Conservation (phyloP, 2,113 vertebrate genomes). For the Epinephelus fuscoguttatus region DNA sequence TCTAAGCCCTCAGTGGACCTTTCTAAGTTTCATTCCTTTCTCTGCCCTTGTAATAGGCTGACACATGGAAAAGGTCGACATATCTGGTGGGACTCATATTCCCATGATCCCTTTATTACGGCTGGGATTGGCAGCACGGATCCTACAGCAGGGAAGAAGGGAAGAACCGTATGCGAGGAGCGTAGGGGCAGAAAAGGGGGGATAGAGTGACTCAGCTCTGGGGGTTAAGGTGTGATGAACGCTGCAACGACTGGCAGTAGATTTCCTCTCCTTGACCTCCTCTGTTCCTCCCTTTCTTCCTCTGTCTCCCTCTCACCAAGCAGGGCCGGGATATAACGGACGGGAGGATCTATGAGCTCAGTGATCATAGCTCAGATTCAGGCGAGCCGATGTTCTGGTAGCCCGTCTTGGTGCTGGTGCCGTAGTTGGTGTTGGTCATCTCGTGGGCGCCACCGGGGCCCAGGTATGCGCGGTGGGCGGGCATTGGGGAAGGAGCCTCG, state of each 20-base stretch:
- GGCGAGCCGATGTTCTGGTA: conserved; percentile 93
- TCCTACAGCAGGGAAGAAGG: not conserved
- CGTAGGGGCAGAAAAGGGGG: conserved; percentile 8
- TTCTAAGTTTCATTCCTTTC: conserved; percentile 7
- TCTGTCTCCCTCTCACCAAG: conserved; percentile 53
- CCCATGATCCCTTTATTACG: conserved; percentile 43
- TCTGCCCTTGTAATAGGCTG: conserved; percentile 16
- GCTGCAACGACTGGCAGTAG: conserved; percentile 48
- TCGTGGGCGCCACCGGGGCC: conserved; percentile 93
- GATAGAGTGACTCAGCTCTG: conserved; percentile 36
- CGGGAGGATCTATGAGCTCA: conserved; percentile 15
- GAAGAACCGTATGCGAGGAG: conserved; percentile 13
- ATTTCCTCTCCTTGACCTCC: conserved; percentile 53
- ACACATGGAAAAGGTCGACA: conserved; percentile 11
- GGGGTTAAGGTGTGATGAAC: conserved; percentile 75
- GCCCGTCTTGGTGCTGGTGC: conserved; percentile 91
- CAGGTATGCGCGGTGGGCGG: conserved; percentile 92
- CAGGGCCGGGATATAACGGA: conserved; percentile 31
- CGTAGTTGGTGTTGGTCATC: conserved; percentile 91
- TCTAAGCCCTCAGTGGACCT: not conserved
- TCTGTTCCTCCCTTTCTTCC: conserved; percentile 35
- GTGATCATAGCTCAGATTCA: conserved; percentile 93
- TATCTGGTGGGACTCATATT: conserved; percentile 25
- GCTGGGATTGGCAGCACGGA: conserved; percentile 26
- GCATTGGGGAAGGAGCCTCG: conserved; percentile 95